phyloP scores from a whole-genome alignment of 2,113 vertebrate species.

The Formicarius rufipectus region DNA sequence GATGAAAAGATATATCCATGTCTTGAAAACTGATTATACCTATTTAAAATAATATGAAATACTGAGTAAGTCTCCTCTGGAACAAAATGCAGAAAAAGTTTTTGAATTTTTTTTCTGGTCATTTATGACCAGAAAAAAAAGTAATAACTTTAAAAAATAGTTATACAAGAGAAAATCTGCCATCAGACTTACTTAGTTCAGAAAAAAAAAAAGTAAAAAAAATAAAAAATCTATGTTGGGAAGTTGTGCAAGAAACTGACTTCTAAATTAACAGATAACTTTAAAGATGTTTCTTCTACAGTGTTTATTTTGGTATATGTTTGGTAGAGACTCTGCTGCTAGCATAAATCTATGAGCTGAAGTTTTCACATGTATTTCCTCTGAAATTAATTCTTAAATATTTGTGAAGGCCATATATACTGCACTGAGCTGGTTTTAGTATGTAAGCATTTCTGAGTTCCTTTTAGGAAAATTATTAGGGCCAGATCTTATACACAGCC shows the following conservation, averaged over 20 bases:
- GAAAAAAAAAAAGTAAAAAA: background rate
- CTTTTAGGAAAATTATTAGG: background rate
- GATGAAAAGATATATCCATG: background rate
- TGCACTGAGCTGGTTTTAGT: background rate
- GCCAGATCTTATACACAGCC: background rate
- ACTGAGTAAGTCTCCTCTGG: background rate
- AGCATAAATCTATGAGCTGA: background rate
- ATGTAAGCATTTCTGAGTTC: background rate
- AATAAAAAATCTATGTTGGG: background rate
- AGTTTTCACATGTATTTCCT: background rate
- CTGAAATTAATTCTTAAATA: background rate
- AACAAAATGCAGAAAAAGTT: background rate
- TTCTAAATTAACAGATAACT: background rate
- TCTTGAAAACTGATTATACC: background rate
- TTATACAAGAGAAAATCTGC: background rate
- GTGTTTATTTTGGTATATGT: background rate
- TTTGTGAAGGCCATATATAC: background rate
- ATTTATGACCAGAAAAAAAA: background rate
- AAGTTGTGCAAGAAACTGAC: background rate
- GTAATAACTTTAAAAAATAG: background rate
- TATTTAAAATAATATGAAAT: background rate
- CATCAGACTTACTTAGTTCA: background rate
- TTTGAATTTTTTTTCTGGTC: background rate
- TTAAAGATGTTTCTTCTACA: background rate
- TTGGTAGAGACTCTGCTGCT: background rate